phyloP scores from a whole-genome alignment of 2,797 vertebrate species.

The Oreonectes daqikongensis region DNA sequence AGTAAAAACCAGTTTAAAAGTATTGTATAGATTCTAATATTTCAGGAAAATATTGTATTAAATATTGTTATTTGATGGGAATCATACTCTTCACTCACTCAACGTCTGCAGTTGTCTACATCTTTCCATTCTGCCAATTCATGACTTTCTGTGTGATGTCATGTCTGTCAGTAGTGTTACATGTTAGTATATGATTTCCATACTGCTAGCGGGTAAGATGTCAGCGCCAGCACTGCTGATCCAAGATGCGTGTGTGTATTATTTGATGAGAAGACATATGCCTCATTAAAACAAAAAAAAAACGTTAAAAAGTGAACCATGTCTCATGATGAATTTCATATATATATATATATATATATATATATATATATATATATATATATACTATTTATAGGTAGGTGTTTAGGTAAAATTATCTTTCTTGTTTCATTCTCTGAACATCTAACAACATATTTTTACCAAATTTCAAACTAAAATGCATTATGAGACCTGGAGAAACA shows the following conservation, averaged over 20 bases:
- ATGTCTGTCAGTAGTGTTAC: conserved; percentile 61
- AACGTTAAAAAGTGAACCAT: conserved; percentile 50
- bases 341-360: too few relatives aligned
- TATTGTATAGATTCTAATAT: too few relatives aligned
- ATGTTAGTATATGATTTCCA: conserved; percentile 58
- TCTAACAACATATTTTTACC: too few relatives aligned
- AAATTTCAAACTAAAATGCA: too few relatives aligned
- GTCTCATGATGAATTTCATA: too few relatives aligned
- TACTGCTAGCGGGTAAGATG: conserved; percentile 56
- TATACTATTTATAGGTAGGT: too few relatives aligned
- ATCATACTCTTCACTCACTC: conserved; percentile 29
- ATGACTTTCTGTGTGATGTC: conserved; percentile 56
- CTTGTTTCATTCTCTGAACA: too few relatives aligned
- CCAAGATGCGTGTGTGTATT: conserved; percentile 55
- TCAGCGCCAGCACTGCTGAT: conserved; percentile 55
- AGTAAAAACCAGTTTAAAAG: too few relatives aligned
- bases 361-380: too few relatives aligned
- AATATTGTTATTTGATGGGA: neutral
- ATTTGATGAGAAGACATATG: conserved; percentile 72
- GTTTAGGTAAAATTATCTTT: too few relatives aligned
- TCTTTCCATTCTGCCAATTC: conserved; percentile 53
- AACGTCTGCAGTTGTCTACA: conserved; percentile 14
- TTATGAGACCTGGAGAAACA: too few relatives aligned
- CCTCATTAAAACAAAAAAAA: conserved; percentile 78
- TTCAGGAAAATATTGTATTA: too few relatives aligned